Percentiles rank a stretch among this genome's conserved stretches.
phyloP scores from a whole-genome alignment of 2,888 invertebrate genomes.

The Caradrina kadenii region DNA sequence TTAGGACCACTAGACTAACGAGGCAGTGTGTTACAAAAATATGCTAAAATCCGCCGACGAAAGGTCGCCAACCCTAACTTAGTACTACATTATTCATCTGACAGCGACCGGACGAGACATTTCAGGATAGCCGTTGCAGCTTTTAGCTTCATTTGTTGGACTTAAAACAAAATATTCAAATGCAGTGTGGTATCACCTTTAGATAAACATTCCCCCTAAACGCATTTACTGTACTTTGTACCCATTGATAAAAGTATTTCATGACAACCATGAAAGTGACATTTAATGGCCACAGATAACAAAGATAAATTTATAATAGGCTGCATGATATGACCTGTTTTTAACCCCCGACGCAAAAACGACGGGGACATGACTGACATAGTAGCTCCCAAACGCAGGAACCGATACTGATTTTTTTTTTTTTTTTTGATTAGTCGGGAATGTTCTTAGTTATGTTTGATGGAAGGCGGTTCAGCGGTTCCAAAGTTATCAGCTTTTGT shows the following conservation, averaged over 20 bases:
- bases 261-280: slow-evolving; percentile 28
- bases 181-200: background rate
- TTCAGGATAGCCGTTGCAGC: background rate
- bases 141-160: background rate
- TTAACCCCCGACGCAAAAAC: background rate
- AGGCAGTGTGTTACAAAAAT: no score
- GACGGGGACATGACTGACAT: no score
- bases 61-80: no score
- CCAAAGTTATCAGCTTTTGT: no score
- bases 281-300: slow-evolving; percentile 37
- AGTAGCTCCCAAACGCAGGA: no score
- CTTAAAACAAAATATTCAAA: background rate
- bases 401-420: no score
- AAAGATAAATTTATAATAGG: slow-evolving; percentile 12
- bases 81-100: no score
- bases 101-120: background rate
- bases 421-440: no score
- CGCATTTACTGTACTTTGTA: slow-evolving; percentile 4
- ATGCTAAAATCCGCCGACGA: no score
- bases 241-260: slow-evolving; percentile 16
- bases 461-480: no score
- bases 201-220: slow-evolving; percentile 32
- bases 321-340: background rate
- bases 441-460: no score
- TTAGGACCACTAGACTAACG: no score